These are phyloP conservation scores for Salmo trutta DNA, from an alignment of 2,797 vertebrate species.

Conservation along the genomic window DNA sequence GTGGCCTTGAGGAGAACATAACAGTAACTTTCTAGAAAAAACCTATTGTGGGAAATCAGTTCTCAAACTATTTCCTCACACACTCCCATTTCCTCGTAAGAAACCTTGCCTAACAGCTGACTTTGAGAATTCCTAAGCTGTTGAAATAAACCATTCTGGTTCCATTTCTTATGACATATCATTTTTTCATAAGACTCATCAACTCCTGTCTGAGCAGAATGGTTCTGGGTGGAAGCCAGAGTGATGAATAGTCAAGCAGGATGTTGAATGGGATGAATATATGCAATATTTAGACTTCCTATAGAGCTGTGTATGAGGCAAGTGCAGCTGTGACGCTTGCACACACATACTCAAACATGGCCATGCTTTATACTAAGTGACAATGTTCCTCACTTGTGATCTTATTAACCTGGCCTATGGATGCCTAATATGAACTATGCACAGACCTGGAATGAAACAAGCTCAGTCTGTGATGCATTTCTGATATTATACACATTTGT, in stretches of 20 bases:
- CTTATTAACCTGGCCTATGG: neutral
- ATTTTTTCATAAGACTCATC: neutral
- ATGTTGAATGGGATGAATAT: conserved; percentile 1
- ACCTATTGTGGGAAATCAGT: neutral
- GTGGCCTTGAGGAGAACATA: neutral
- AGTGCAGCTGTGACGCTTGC: neutral
- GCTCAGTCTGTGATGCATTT: neutral
- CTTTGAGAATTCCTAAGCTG: neutral
- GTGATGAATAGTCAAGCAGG: conserved; percentile 5
- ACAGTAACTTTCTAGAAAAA: neutral
- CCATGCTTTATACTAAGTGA: neutral
- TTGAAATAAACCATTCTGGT: neutral
- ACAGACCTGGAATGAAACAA: neutral
- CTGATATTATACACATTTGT: neutral
- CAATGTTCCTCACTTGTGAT: neutral
- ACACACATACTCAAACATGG: neutral
- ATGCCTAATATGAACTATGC: neutral
- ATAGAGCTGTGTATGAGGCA: neutral
- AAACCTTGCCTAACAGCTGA: neutral
- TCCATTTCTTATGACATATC: neutral
- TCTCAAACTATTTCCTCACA: neutral
- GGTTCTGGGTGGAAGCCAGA: neutral
- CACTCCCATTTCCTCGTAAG: neutral
- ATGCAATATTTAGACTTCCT: neutral
- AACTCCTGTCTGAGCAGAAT: neutral